These are phyloP conservation scores for Yponomeuta sedellus DNA, from an alignment of 2,888 invertebrate genomes.

Conservation along the genomic window DNA sequence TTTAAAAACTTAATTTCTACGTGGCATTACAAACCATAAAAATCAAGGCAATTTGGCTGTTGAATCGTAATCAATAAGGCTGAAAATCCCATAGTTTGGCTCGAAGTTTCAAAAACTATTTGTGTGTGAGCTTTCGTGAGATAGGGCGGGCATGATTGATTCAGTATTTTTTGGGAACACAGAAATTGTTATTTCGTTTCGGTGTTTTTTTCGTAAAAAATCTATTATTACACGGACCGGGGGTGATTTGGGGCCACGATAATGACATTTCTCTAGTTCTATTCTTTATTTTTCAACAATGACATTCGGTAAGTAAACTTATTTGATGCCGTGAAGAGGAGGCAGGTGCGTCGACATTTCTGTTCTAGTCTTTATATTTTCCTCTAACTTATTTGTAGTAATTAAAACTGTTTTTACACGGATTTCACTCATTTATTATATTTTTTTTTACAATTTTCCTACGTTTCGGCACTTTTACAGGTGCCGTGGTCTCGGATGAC, in stretches of 20 bases:
- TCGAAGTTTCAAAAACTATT: not conserved
- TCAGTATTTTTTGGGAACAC: not conserved
- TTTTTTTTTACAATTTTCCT: no score
- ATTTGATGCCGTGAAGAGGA: no score
- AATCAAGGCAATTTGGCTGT: not conserved
- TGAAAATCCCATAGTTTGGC: not conserved
- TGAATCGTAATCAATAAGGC: not conserved
- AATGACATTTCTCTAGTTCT: not conserved
- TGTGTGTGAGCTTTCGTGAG: not conserved
- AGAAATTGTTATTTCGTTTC: not conserved
- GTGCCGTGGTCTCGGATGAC: no score
- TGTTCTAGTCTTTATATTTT: no score
- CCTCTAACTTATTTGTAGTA: no score
- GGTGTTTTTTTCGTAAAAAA: not conserved
- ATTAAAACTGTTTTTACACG: no score
- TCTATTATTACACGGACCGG: not conserved
- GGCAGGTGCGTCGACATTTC: no score
- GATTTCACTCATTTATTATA: no score
- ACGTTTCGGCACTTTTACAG: no score
- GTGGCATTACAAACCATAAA: not conserved
- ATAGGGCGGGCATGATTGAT: not conserved
- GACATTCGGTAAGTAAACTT: not conserved
- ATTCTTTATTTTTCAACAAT: not conserved
- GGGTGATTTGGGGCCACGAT: not conserved
- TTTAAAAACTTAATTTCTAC: constrained; percentile 54